phyloP scores from a whole-genome alignment of 2,888 invertebrate species.

The Protophormia terraenovae region DNA sequence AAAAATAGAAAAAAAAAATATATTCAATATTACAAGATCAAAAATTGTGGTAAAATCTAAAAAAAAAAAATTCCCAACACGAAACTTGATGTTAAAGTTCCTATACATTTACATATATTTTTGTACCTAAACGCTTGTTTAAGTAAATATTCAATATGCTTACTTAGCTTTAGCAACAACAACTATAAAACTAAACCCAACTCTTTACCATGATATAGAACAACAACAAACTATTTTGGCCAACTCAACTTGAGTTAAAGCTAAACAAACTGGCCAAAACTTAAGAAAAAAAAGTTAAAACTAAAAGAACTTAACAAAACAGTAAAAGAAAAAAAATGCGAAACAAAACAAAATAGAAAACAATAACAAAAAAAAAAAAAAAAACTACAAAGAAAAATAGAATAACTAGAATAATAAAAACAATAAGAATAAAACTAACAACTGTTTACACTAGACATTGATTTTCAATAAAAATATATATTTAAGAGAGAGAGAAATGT shows the following conservation, averaged over 20 bases:
- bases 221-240: slow-evolving; percentile 1
- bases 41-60: slow-evolving; percentile 14
- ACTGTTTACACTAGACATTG: slow-evolving; percentile 39
- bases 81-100: slow-evolving; percentile 18
- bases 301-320: slow-evolving; percentile 31
- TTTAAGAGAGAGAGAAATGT: background rate
- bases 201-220: background rate
- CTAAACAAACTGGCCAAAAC: slow-evolving; percentile 49
- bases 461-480: background rate
- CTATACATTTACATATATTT: no score
- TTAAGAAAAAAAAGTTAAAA: no score
- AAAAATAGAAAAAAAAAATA: background rate
- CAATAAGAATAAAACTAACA: slow-evolving; percentile 2
- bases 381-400: slow-evolving; percentile 4
- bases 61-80: slow-evolving; percentile 23
- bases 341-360: background rate
- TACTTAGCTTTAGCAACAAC: background rate
- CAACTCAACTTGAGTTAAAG: slow-evolving; percentile 45
- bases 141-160: no score
- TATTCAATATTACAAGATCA: slow-evolving; percentile 29
- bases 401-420: slow-evolving; percentile 22
- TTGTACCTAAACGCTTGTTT: no score
- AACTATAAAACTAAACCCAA: background rate
- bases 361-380: background rate
- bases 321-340: slow-evolving; percentile 10